Percentiles rank a stretch among this genome's conserved stretches.
phyloP scores from a whole-genome alignment of 1,140 invertebrate species.

The Sogatella furcifera region DNA sequence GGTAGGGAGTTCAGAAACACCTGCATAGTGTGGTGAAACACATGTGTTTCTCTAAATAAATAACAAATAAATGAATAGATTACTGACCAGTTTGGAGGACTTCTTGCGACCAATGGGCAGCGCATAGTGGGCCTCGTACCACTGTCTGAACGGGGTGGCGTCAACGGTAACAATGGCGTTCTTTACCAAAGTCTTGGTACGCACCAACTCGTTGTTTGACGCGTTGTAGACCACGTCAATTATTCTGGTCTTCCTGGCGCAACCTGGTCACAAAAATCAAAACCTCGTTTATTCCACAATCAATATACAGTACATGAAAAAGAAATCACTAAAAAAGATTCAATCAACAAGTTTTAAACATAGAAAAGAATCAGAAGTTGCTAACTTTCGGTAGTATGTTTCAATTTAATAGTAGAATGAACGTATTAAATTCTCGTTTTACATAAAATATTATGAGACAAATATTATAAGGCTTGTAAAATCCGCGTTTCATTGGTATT shows the following conservation, averaged over 20 bases:
- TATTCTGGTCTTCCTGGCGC: constrained; percentile 91
- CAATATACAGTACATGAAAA: constrained; percentile 21
- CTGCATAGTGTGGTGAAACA: no score
- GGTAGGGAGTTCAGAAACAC: no score
- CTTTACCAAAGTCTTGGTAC: constrained; percentile 98
- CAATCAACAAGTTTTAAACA: no score
- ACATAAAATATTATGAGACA: no score
- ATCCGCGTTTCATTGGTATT: no score
- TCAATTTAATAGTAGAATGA: no score
- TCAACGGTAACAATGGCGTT: constrained; percentile 96
- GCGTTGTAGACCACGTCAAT: constrained; percentile 99
- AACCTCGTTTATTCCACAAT: no score
- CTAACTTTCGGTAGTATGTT: no score
- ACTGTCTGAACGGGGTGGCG: constrained; percentile 96
- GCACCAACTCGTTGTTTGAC: constrained; percentile 96
- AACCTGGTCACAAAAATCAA: constrained; percentile 42
- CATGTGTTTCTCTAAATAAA: no score
- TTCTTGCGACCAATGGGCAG: constrained; percentile 92
- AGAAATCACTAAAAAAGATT: background rate
- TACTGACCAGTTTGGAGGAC: constrained; percentile 81
- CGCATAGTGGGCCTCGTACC: constrained; percentile 96
- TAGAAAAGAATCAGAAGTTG: no score
- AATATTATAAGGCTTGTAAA: no score
- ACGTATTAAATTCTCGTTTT: no score
- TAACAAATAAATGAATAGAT: background rate